Evolutionary conservation across 2,113 vertebrate species (phyloP), one percentile per base, ranked within the genome.

Genomic region (Myiozetetes cayanensis): DNA sequence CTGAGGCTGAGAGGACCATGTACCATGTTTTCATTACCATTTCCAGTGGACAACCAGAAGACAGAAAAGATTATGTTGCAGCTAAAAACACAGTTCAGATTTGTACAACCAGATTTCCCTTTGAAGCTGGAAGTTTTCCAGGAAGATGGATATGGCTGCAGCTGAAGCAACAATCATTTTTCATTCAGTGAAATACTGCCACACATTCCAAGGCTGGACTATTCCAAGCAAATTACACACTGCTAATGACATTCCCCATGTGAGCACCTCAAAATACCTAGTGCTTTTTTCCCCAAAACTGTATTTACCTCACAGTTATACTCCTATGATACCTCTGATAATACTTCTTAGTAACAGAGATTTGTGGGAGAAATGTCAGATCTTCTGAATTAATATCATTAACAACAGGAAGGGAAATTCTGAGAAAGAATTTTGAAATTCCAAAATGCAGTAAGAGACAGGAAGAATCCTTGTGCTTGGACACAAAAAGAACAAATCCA

Each of bases 121-220:
- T 97, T 93, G 91, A 97, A 97, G 91, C 91, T 96, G 92, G 93
- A 94, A 96, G 71, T 78, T 49, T 94, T 97, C 93, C 78, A 5
- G 90, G 27, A 72, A 93, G 85, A 89, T 94, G 83, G 92, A 87
- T 93, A 91, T 68, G 68, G 67, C 79, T 93, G 86, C 96, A 97
- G 94, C 96, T 97, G 96, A 94, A 96, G 93, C 88, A 97, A 97
- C 96, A 97, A 33, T 74, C 71, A 63, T 73, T 89, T 91, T 92
- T 91, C 72, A 88, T 2, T 7, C 70, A 83, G 61, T 87, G 73
- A 94, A 96, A 93, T 93, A 84, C 78, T 82, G 82, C 85, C 83
- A 44, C 41, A 77, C 83, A 62, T 95, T 95, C 91, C 91, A 91
- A 75, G 39, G 37, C 89, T 73, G 68, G 59, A 87, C 65, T 89